Base-by-base conservation (phyloP, 2,888 invertebrate species). In the Plebejus argus region DNA sequence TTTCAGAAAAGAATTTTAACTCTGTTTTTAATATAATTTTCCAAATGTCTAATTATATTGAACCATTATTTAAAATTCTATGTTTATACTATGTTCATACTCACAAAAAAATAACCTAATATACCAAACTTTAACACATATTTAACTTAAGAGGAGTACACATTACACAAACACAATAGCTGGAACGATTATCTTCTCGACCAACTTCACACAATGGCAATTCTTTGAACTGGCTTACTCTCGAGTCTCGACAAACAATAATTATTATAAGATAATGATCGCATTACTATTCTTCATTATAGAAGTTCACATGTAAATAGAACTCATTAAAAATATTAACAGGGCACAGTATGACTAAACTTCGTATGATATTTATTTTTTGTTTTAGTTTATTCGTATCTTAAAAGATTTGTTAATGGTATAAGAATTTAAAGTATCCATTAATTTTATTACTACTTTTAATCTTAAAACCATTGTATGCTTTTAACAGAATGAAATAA, bases 201-300 rank as follows among this genome's bases (percentile, higher is more conserved):
- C 45, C 49, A 45, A 45, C 20, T 23, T 72, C 72, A 72, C 72
- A 72, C 72, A 61, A 61, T 61, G 39, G 72, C 23, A 23, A 72
- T 49, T 72, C 72, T 28, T 49, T 6, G 49, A 72, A 72, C n/a
- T 71, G 71, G 45, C 72, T 72, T n/a, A 49, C 45, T 72, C 45
- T 49, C 8, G 45, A 72, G 20, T 72, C 45, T 49, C 18, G 45
- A 71, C 71, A 72, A 72, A 72, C 72, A 72, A 72, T 72, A 72
- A 72, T 45, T 45, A 72, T 72, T 49, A 45, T 58, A 61, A 23
- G 23, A 70, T 35, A 70, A 70, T 70, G 18, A 70, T 28, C 70
- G 15, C 18, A 58, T 70, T 28, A 70, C 33, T 28, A 15, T 33
- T n/a, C n/a, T n/a, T n/a, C n/a, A n/a, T n/a, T n/a, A n/a, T 23